These are phyloP conservation scores for Oreotrochilus melanogaster DNA, from an alignment of 2,113 vertebrate species.

Conservation along the genomic window DNA sequence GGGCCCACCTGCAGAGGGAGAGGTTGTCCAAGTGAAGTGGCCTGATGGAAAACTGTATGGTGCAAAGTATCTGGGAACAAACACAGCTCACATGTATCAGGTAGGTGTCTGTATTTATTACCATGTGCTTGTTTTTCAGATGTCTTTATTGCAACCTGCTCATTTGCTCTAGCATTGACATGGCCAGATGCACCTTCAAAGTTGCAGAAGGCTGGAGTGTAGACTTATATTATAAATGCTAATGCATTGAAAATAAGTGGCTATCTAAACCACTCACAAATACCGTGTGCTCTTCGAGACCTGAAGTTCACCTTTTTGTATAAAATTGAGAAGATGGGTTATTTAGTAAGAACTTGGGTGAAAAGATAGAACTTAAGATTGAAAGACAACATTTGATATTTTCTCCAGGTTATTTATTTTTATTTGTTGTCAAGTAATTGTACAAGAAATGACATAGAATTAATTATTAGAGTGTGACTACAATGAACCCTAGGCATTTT, in stretches of 20 bases:
- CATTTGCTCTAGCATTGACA: not conserved
- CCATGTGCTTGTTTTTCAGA: not conserved
- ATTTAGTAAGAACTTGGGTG: not conserved
- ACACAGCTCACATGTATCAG: constrained; percentile 91
- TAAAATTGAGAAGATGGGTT: not conserved
- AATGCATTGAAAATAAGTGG: not conserved
- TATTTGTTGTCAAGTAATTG: not conserved
- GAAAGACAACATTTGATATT: not conserved
- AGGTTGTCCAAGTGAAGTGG: constrained; percentile 95
- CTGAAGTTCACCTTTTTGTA: not conserved
- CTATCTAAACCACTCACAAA: not conserved
- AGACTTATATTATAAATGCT: not conserved
- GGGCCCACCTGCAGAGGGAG: constrained; percentile 92
- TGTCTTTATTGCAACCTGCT: not conserved
- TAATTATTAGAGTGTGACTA: not conserved
- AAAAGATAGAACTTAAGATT: not conserved
- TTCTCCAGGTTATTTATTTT: not conserved
- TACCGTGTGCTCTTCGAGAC: not conserved
- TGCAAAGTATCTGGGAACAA: constrained; percentile 93
- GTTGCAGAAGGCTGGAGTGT: not conserved
- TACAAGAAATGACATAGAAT: not conserved
- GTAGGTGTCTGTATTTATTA: constrained; percentile 73
- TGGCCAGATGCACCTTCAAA: not conserved
- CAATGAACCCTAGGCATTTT: not conserved
- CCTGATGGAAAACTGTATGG: constrained; percentile 94